Evolutionary conservation across 2,113 vertebrate genomes (phyloP), one percentile per base, ranked within the genome.

Genomic region (Hippocampus mohnikei): DNA sequence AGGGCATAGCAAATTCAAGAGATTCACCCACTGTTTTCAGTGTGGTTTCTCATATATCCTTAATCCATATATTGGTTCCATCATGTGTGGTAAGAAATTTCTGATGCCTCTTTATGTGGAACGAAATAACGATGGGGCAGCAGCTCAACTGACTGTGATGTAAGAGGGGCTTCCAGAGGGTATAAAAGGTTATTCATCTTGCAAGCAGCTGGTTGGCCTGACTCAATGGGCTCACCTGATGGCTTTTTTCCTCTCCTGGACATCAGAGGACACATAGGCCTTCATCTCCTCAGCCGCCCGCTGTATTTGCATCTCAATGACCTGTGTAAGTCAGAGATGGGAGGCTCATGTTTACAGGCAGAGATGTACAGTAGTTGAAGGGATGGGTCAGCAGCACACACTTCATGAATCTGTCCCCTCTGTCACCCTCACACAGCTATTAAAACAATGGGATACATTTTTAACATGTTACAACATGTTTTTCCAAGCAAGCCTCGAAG

Each of bases 221-320:
- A 46, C 67, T 64, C 56, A 27, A 56, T 50, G 16, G 11, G 52
- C 88, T 91, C 90, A 95, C 97, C 96, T 95, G 75, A 96, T 80
- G 18, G 96, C 90, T 82, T 93, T 96, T 77, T 93, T 94, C 73
- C 92, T 94, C 86, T 96, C 94, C 72, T 95, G 95, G 0, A 94
- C 92, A 73, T 98, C 96, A 29, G 95, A 78, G 58, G 96, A 98
- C 70, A 98, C 85, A 0, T 94, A 98, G 0, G 90, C 90, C 88
- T 95, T 96, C 93, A 95, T 94, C 72, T 99, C 96, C 1, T 95
- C 94, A 21, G 88, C 91, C 0, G 94, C 95, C 5, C 95, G 92
- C 77, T 94, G 89, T 66, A 97, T 91, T 69, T 96, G 95, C 61
- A 93, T 76, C 87, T 96, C 93, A 75, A 90, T 85, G 56, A 89